Evolutionary conservation across 2,113 vertebrate genomes (phyloP).

Genomic region (Tamias sibiricus): DNA sequence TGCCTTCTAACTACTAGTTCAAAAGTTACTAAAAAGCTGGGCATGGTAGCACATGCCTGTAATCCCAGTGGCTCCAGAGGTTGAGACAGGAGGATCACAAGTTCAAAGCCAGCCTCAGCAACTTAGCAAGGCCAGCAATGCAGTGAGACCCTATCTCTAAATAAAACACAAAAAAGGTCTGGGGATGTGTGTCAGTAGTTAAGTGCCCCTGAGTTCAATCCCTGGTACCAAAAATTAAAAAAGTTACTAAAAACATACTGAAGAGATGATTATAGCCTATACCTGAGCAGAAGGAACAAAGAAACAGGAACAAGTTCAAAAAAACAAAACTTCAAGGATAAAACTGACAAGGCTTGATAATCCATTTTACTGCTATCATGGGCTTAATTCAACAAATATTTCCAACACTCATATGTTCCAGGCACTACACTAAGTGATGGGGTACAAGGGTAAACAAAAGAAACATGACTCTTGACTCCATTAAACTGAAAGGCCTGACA

Average conservation of each 20-base stretch:
- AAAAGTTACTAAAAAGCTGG: neutral
- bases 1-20: neutral
- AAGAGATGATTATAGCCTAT: constrained; percentile 15
- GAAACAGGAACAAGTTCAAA: constrained; percentile 34
- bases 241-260: neutral
- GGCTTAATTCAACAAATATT: constrained; percentile 17
- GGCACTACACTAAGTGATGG: neutral
- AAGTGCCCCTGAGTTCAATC: no score
- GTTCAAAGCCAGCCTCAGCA: no score
- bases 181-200: no score
- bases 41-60: no score
- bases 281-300: neutral
- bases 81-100: no score
- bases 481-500: neutral
- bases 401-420: neutral
- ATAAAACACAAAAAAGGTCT: no score
- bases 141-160: no score
- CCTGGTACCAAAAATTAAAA: no score
- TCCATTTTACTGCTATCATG: neutral
- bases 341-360: constrained; percentile 20
- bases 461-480: neutral
- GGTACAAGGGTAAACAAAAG: neutral
- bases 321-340: neutral
- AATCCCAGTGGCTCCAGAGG: no score
- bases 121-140: no score